Evolutionary conservation across 1,140 invertebrate species (phyloP), one percentile per base, ranked within the genome.

Genomic region (Bradynema listronoti): DNA sequence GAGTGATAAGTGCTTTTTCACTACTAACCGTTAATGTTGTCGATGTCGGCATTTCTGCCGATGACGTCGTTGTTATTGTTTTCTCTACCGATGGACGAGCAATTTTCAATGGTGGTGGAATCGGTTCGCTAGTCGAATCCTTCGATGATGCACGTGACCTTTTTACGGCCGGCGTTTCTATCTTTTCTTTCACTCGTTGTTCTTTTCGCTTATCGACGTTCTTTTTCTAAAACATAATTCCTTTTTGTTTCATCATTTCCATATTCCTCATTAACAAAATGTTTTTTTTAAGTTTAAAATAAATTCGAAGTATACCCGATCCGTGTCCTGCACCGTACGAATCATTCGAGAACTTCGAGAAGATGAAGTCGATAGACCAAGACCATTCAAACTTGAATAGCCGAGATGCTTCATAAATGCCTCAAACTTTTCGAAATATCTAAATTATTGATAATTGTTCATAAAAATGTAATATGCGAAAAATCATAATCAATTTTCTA

Each of bases 401-500:
- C 61, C 61, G 4, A 63, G 41, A 27, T 65, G 50, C 16, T 63
- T 63, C 61, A 63, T 63, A 41, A 63, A 63, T 4, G 61, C 53
- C 22, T 65, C 61, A 25, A 62, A 62, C 46, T 65, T 65, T 45
- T 62, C 60, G 45, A 62, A 62, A 25, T 65, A 62, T 19, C 61
- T 62, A 14, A 62, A 65, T n/a, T 27, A 22, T 4, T n/a, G 11
- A 25, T 1, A 58, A 39, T 11, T 1, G 32, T 14, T 56, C 9
- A 9, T 52, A 11, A 55, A 43, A 36, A 54, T n/a, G n/a, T n/a
- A n/a, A n/a, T n/a, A n/a, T n/a, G n/a, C n/a, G n/a, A n/a, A n/a
- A n/a, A n/a, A n/a, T n/a, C n/a, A n/a, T n/a, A n/a, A n/a, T n/a
- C n/a, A n/a, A n/a, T n/a, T n/a, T n/a, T n/a, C n/a, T n/a, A n/a